These are phyloP conservation scores for Isoperla grammatica DNA, from an alignment of 2,888 invertebrate species.

Conservation along the genomic window DNA sequence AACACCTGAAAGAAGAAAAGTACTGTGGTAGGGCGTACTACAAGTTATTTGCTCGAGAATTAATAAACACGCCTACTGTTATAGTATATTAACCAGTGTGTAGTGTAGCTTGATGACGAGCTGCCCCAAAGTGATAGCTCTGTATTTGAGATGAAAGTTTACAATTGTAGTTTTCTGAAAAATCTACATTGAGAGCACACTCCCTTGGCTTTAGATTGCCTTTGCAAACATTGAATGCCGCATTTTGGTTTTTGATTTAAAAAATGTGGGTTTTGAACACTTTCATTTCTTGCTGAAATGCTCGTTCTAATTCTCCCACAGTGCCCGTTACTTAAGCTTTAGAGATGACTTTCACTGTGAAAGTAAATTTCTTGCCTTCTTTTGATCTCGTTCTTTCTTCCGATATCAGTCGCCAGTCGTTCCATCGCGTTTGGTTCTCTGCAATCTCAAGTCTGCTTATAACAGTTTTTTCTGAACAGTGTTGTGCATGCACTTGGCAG, in stretches of 20 bases:
- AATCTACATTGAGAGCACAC: neutral
- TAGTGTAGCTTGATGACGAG: neutral
- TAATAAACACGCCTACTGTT: too few species aligned
- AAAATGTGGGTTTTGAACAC: neutral
- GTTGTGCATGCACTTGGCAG: neutral
- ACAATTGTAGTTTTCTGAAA: neutral
- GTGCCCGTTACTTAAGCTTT: neutral
- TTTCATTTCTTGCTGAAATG: neutral
- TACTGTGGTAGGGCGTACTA: too few species aligned
- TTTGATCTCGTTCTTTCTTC: neutral
- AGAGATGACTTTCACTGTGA: neutral
- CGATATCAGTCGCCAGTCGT: neutral
- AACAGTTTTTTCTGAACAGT: neutral
- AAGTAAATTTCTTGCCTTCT: neutral
- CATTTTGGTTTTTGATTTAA: neutral
- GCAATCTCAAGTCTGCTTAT: too few species aligned
- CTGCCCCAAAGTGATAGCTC: neutral
- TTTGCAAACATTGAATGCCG: neutral
- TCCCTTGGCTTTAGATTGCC: neutral
- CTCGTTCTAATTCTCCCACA: neutral
- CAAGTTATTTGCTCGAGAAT: too few species aligned
- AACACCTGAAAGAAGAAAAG: neutral
- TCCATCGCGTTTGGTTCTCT: too few species aligned
- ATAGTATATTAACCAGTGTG: neutral
- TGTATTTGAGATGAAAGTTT: neutral